phyloP scores from a whole-genome alignment of 1,140 invertebrate genomes.

The Ooceraea biroi region DNA sequence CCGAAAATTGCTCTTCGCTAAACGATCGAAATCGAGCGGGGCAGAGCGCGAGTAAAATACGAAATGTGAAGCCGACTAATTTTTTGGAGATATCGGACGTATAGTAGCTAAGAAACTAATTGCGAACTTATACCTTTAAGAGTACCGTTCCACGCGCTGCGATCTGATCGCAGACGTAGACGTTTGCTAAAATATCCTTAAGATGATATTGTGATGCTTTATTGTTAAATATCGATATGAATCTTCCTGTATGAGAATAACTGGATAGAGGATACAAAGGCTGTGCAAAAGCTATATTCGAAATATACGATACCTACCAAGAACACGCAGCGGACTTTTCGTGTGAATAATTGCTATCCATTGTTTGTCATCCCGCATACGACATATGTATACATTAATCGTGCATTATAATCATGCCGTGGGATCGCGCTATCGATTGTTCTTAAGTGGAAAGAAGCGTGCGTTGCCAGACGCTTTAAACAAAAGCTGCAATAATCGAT shows the following conservation, averaged over 20 bases:
- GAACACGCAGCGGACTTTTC: slow-evolving; percentile 59
- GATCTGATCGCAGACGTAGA: slow-evolving; percentile 47
- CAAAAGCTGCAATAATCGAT: slow-evolving; percentile 73
- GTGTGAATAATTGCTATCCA: slow-evolving; percentile 51
- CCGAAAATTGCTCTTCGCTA: slow-evolving; percentile 23
- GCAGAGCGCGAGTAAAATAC: slow-evolving; percentile 1
- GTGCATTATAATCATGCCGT: not conserved
- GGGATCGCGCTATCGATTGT: not conserved
- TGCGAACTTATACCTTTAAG: slow-evolving; percentile 15
- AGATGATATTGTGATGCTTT: slow-evolving; percentile 73
- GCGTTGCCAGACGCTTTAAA: not conserved
- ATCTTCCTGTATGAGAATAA: slow-evolving; percentile 68
- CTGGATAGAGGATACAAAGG: slow-evolving; percentile 71
- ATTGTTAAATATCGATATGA: slow-evolving; percentile 70
- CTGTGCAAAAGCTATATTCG: slow-evolving; percentile 75
- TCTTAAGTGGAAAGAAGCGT: slow-evolving; percentile 13
- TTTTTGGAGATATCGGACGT: slow-evolving; percentile 22
- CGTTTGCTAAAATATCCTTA: slow-evolving; percentile 62
- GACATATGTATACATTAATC: not conserved
- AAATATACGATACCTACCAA: slow-evolving; percentile 72
- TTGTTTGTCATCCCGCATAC: slow-evolving; percentile 40
- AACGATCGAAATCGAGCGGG: not conserved
- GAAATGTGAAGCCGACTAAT: slow-evolving; percentile 20
- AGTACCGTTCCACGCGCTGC: slow-evolving; percentile 7
- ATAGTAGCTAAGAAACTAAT: slow-evolving; percentile 34